phyloP scores from a whole-genome alignment of 2,113 vertebrate species.

The Corydoras maculifer region DNA sequence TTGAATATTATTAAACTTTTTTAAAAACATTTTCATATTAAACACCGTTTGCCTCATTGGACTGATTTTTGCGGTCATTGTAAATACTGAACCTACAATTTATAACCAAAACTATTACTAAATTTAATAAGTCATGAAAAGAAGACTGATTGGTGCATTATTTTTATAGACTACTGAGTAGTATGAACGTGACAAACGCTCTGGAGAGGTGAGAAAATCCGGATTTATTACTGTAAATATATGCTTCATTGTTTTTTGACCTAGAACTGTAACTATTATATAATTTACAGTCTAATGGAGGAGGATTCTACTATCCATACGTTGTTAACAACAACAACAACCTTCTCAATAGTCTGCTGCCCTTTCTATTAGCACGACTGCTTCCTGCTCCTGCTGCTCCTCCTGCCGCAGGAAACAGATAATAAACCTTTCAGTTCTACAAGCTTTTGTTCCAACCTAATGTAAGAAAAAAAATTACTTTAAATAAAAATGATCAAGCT shows the following conservation, averaged over 20 bases:
- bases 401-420: not conserved
- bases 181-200: too few relatives aligned
- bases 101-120: not conserved
- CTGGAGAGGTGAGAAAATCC: not conserved
- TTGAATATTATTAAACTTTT: too few relatives aligned
- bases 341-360: not conserved
- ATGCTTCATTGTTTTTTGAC: not conserved
- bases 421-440: too few relatives aligned
- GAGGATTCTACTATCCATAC: not conserved
- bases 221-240: not conserved
- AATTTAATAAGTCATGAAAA: not conserved
- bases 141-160: not conserved
- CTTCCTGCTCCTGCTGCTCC: not conserved
- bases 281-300: not conserved
- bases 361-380: not conserved
- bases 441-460: too few relatives aligned
- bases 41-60: not conserved
- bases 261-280: too few relatives aligned
- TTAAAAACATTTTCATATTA: too few relatives aligned
- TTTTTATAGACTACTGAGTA: not conserved
- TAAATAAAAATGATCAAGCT: too few relatives aligned
- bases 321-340: not conserved
- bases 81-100: not conserved
- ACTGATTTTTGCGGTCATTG: not conserved
- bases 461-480: too few relatives aligned